Evolutionary conservation across 1,140 invertebrate species (phyloP).

Genomic region (Acyrthosiphon pisum): DNA sequence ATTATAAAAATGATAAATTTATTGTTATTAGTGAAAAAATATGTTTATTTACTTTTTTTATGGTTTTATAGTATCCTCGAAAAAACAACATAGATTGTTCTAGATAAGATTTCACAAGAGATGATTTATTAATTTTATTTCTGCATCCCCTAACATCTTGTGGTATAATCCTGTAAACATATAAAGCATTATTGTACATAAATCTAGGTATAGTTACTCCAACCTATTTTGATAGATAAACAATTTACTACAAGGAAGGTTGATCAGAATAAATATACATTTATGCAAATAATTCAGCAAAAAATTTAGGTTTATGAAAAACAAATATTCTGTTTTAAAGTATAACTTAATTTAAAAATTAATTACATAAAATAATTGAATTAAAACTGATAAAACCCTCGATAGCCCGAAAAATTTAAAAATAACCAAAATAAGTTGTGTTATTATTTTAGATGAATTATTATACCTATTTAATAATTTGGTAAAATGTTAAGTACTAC

Average conservation of each 20-base stretch:
- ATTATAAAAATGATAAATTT: neutral
- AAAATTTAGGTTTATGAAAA: neutral
- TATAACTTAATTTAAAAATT: neutral
- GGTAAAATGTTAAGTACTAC: neutral
- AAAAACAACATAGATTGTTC: slow-evolving; percentile 28
- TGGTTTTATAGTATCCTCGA: neutral
- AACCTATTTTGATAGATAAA: neutral
- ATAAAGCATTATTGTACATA: neutral
- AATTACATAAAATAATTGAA: neutral
- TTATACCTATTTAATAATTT: neutral
- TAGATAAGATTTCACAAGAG: slow-evolving; percentile 41
- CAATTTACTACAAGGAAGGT: no score
- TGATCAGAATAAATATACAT: neutral
- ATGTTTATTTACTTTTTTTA: neutral
- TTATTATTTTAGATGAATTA: neutral
- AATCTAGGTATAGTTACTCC: neutral
- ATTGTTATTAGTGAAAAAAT: neutral
- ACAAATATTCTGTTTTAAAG: neutral
- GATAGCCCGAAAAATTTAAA: no score
- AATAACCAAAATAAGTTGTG: no score
- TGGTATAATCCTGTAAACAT: slow-evolving; percentile 13
- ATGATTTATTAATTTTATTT: slow-evolving; percentile 50
- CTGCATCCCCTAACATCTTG: slow-evolving; percentile 49
- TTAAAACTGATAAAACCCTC: no score
- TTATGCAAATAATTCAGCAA: neutral